These are phyloP conservation scores for Diglossa cyanea DNA, from an alignment of 2,797 vertebrate species.

Conservation along the genomic window DNA sequence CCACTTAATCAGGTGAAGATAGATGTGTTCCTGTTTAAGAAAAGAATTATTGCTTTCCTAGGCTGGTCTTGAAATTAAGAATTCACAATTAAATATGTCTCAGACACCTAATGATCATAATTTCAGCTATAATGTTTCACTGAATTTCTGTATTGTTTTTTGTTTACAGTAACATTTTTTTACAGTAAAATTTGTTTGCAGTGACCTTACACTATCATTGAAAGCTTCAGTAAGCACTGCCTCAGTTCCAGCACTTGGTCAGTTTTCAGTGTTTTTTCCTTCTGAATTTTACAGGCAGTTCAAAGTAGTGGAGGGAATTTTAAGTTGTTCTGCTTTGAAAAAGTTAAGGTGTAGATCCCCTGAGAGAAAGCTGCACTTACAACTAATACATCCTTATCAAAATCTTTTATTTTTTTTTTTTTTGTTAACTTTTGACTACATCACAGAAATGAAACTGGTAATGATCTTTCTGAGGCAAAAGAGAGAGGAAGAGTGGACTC, in stretches of 20 bases:
- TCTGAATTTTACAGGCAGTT: not conserved
- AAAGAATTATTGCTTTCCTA: not conserved
- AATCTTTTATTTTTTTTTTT: too few species aligned
- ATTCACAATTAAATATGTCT: not conserved
- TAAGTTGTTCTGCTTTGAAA: not conserved
- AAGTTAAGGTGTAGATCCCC: not conserved
- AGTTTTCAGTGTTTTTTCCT: not conserved
- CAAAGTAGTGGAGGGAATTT: not conserved
- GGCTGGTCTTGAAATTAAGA: not conserved
- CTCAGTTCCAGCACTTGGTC: not conserved
- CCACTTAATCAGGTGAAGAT: not conserved
- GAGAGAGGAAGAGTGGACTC: not conserved
- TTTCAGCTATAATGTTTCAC: not conserved
- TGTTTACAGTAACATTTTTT: not conserved
- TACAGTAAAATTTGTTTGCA: not conserved
- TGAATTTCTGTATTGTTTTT: not conserved
- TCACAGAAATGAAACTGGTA: not conserved
- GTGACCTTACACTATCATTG: not conserved
- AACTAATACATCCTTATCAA: not conserved
- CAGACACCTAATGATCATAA: not conserved
- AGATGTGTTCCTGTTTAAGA: not conserved
- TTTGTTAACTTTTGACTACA: not conserved
- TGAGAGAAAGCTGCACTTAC: not conserved
- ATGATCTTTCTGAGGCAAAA: not conserved
- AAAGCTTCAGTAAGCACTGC: not conserved